phyloP scores from a whole-genome alignment of 2,797 vertebrate species.

The Oryzias dopingdopingensis region DNA sequence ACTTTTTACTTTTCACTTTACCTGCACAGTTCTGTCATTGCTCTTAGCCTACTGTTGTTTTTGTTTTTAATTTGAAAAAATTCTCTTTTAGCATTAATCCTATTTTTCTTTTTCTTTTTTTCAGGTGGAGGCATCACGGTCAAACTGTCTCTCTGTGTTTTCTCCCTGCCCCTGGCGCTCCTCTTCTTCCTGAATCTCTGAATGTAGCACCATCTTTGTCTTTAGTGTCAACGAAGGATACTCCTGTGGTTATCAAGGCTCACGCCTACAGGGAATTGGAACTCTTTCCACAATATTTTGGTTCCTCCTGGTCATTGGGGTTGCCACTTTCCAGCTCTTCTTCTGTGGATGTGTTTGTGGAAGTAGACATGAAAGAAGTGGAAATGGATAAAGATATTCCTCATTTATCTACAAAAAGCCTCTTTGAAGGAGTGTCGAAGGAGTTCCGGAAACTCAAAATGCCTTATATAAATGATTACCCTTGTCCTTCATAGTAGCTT shows the following conservation, averaged over 20 bases:
- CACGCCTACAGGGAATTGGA: slow-evolving; percentile 75
- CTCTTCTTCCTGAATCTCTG: slow-evolving; percentile 86
- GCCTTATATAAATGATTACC: slow-evolving; percentile 93
- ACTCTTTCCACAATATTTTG: slow-evolving; percentile 76
- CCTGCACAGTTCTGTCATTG: too few relatives aligned
- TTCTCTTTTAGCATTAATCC: background rate
- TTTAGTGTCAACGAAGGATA: slow-evolving; percentile 75
- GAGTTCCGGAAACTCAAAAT: slow-evolving; percentile 93
- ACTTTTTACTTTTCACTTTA: too few relatives aligned
- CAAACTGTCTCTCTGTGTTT: slow-evolving; percentile 63
- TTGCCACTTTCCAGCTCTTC: slow-evolving; percentile 57
- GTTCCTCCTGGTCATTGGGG: slow-evolving; percentile 54
- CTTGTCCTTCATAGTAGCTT: slow-evolving; percentile 89
- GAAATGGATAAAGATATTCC: slow-evolving; percentile 84
- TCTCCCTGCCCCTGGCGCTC: slow-evolving; percentile 79
- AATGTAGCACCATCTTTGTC: slow-evolving; percentile 85
- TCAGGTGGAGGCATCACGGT: slow-evolving; percentile 76
- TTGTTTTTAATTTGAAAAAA: too few relatives aligned
- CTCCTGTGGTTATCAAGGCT: slow-evolving; percentile 64
- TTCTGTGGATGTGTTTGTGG: slow-evolving; percentile 63
- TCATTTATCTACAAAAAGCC: slow-evolving; percentile 79
- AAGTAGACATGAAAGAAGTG: slow-evolving; percentile 55
- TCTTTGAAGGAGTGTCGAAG: slow-evolving; percentile 84
- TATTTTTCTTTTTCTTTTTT: slow-evolving; percentile 39
- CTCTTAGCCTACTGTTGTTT: too few relatives aligned